Evolutionary conservation across 2,797 vertebrate genomes (phyloP).

Genomic region (Rhinogobio ventralis): DNA sequence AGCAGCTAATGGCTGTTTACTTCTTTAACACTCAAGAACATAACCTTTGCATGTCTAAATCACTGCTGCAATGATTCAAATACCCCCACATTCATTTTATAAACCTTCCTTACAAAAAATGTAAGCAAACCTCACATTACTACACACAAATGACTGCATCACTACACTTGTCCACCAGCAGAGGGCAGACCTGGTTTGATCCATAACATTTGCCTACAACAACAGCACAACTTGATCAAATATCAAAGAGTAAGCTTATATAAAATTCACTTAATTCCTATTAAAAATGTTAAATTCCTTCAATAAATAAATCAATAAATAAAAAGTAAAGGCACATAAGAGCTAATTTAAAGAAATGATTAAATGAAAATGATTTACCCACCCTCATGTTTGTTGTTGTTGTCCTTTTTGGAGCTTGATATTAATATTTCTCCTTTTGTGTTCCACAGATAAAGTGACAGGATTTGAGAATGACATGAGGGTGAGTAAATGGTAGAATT

Average conservation of each 20-base stretch:
- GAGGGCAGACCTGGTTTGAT: conserved; percentile 5
- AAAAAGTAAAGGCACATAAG: conserved; percentile 41
- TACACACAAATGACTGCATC: neutral
- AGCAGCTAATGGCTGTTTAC: conserved; percentile 1
- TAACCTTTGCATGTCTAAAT: neutral
- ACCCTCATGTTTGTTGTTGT: neutral
- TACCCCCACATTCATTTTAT: neutral
- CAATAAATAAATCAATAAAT: conserved; percentile 36
- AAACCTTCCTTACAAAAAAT: conserved; percentile 26
- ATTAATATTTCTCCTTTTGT: neutral
- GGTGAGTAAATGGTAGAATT: neutral
- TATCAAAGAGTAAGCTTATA: conserved; percentile 10
- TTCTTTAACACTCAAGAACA: conserved; percentile 4
- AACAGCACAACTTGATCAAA: neutral
- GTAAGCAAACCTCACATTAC: conserved; percentile 10
- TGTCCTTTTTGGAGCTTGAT: neutral
- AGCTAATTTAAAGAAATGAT: conserved; percentile 14
- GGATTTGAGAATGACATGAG: neutral
- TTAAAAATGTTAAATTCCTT: neutral
- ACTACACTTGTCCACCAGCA: conserved; percentile 23
- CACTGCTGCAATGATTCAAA: neutral
- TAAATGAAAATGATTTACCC: neutral
- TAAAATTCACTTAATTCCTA: conserved; percentile 14
- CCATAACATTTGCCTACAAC: conserved; percentile 22
- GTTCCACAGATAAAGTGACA: neutral